phyloP scores from a whole-genome alignment of 2,113 vertebrate genomes.

The Pyrgilauda ruficollis region DNA sequence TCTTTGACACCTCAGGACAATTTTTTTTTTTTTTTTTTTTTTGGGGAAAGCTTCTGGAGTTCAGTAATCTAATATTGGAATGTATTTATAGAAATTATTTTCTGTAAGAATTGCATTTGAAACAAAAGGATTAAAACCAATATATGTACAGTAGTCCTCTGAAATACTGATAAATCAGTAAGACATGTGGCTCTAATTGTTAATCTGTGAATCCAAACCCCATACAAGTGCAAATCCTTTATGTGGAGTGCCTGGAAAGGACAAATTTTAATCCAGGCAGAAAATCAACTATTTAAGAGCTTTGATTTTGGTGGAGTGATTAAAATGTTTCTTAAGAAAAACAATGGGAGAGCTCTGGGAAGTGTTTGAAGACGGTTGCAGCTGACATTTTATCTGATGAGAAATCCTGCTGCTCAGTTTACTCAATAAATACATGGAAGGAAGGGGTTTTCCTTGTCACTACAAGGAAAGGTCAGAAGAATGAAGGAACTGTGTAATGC shows the following conservation, averaged over 20 bases:
- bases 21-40: background rate
- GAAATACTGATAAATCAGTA: background rate
- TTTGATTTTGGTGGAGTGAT: background rate
- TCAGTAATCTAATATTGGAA: background rate
- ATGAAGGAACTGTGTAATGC: background rate
- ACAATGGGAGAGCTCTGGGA: background rate
- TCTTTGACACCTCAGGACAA: background rate
- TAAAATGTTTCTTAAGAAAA: background rate
- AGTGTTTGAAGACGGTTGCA: background rate
- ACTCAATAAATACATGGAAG: background rate
- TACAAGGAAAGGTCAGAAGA: background rate
- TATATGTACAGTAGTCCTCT: background rate
- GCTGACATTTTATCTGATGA: background rate
- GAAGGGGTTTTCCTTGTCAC: background rate
- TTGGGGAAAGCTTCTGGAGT: background rate
- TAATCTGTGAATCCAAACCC: background rate
- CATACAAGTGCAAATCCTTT: background rate
- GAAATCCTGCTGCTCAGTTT: background rate
- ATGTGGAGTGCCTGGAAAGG: background rate
- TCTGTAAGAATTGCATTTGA: background rate
- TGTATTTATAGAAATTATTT: background rate
- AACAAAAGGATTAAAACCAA: background rate
- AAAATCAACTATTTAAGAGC: background rate
- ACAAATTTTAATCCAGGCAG: background rate
- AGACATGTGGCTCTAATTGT: background rate